Conservation (phyloP, 1,140 invertebrate species). For the Anoplolepis gracilipes region DNA sequence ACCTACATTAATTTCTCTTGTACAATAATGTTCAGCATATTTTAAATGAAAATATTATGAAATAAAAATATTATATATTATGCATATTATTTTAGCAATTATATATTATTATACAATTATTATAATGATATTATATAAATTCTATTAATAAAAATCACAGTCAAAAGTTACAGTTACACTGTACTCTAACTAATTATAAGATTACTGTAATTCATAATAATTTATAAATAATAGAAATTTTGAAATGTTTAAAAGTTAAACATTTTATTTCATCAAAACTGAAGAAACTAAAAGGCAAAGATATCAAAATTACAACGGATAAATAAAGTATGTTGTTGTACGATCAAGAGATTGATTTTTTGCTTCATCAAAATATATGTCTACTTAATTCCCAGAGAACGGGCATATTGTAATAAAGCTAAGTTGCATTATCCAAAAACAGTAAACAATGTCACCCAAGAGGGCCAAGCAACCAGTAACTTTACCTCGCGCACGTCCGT, state of each 20-base stretch:
- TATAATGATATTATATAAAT: no score
- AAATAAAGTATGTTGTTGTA: neutral
- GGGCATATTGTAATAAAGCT: neutral
- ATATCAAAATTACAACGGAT: neutral
- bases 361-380: neutral
- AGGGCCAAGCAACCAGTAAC: constrained; percentile 35
- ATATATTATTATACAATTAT: no score
- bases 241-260: neutral
- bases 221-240: constrained; percentile 10
- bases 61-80: neutral
- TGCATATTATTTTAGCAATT: neutral
- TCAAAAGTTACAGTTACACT: neutral
- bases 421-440: constrained; percentile 35
- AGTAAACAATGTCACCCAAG: constrained; percentile 17
- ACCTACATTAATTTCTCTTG: neutral
- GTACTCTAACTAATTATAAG: no score
- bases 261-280: neutral
- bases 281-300: neutral
- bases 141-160: neutral
- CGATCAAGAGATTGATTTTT: neutral
- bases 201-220: constrained; percentile 3
- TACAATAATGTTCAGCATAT: neutral
- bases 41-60: neutral
- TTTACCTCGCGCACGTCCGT: constrained; percentile 55
- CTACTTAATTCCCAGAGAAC: neutral